Base-by-base conservation (phyloP, 2,113 vertebrate genomes). In the Alaudala cheleensis region DNA sequence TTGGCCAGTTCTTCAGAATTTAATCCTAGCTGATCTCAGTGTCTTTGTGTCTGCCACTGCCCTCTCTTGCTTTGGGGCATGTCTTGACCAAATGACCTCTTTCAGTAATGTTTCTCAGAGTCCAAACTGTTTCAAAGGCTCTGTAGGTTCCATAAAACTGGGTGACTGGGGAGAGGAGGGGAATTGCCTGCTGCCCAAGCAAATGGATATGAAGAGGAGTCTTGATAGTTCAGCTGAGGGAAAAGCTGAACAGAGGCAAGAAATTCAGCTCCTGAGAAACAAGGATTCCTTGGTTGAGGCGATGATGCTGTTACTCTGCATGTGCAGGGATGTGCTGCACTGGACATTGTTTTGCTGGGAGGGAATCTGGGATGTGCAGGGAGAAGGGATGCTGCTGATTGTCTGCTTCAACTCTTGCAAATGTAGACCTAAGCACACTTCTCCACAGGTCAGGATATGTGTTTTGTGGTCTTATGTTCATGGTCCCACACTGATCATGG, bases 291-390 rank as follows among this genome's bases (percentile, higher is more conserved):
- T 57, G 31, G 12, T 2, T 79, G 34, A 21, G 53, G 21, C 1
- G 0, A 49, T 20, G 74, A 5, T 20, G 33, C 26, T 51, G 28
- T 31, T 69, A 6, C 12, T 81, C 28, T 57, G 21, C 1, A 0
- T 28, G 14, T 12, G 40, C 78, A 45, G 53, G 25, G 40, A 28
- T 56, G 49, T 44, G 50, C 34, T 69, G 28, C 8, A 0, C 2
- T n/a, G 23, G 45, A 15, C 1, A 1, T 3, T 79, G 25, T 49
- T 81, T 45, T 45, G 15, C 79, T 57, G 42, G n/a, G 29, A 44
- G 28, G 19, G 40, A 51, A 2, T 49, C 44, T 33, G 47, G 40
- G 37, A 9, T 49, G 40, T 17, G 11, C 7, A 6, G 47, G 50
- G 37, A 54, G 58, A 86, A 53, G 23, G 50, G 29, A 6, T 62